Evolutionary conservation across 1,140 invertebrate species (phyloP).

Genomic region (Penaeus indicus): DNA sequence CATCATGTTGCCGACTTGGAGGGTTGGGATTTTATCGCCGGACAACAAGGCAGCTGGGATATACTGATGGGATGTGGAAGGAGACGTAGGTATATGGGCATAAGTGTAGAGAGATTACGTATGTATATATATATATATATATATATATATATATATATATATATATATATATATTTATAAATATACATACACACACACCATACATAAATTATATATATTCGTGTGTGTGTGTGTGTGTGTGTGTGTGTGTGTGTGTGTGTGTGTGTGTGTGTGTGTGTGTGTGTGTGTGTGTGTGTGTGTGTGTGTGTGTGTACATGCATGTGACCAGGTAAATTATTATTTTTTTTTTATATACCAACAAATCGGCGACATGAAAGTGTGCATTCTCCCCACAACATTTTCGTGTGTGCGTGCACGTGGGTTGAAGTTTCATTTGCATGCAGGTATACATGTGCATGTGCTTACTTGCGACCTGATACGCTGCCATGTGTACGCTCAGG

Average conservation of each 20-base stretch:
- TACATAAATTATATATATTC: no score
- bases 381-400: neutral
- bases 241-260: slow-evolving; percentile 10
- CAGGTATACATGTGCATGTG: neutral
- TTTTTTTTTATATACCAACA: neutral
- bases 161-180: no score
- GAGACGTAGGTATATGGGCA: no score
- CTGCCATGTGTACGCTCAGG: no score
- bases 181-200: no score
- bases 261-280: slow-evolving; percentile 51
- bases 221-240: neutral
- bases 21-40: slow-evolving; percentile 9
- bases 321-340: no score
- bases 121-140: no score
- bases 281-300: slow-evolving; percentile 48
- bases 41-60: no score
- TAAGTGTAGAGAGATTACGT: no score
- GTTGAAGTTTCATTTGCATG: neutral
- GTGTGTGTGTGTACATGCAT: neutral
- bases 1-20: slow-evolving; percentile 44
- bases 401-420: neutral
- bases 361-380: no score
- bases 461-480: neutral
- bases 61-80: no score
- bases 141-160: no score